These are phyloP conservation scores for Hofmannophila pseudospretella DNA, from an alignment of 2,888 invertebrate species.

Conservation along the genomic window DNA sequence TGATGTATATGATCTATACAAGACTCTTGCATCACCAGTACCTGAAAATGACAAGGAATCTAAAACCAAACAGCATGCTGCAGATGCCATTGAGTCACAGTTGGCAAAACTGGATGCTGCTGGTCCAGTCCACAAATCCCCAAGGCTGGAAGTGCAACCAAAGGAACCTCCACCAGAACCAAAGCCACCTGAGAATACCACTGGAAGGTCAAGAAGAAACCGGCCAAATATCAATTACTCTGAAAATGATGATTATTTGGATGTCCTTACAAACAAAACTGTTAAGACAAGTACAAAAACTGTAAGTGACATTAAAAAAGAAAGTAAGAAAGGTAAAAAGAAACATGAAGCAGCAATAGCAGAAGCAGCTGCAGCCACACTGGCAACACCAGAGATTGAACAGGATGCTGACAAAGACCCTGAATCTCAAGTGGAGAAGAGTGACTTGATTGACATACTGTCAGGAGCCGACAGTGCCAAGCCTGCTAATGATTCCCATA, in stretches of 20 bases:
- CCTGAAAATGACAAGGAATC: slow-evolving; percentile 44
- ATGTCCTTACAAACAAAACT: slow-evolving; percentile 62
- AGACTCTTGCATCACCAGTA: slow-evolving; percentile 70
- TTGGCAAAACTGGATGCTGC: slow-evolving; percentile 56
- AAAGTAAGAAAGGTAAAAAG: slow-evolving; percentile 58
- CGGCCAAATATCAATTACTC: slow-evolving; percentile 74
- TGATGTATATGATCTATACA: slow-evolving; percentile 71
- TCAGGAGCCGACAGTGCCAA: slow-evolving; percentile 45
- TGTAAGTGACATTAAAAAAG: slow-evolving; percentile 62
- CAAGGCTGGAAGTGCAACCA: slow-evolving; percentile 45
- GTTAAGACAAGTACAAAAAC: slow-evolving; percentile 45
- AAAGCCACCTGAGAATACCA: slow-evolving; percentile 54
- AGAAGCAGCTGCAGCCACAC: slow-evolving; percentile 24
- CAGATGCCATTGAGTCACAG: slow-evolving; percentile 59
- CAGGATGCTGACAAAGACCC: slow-evolving; percentile 39
- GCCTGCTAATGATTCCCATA: slow-evolving; percentile 30
- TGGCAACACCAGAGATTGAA: slow-evolving; percentile 23
- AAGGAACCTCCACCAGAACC: slow-evolving; percentile 62
- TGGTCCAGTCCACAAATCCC: slow-evolving; percentile 38
- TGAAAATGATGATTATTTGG: slow-evolving; percentile 76
- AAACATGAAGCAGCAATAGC: slow-evolving; percentile 35
- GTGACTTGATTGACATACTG: slow-evolving; percentile 55
- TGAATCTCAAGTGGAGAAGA: slow-evolving; percentile 44
- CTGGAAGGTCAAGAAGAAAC: slow-evolving; percentile 65
- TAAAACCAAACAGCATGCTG: slow-evolving; percentile 31